These are phyloP conservation scores for Ptyas mucosa DNA, from an alignment of 2,113 vertebrate genomes.

Conservation along the genomic window DNA sequence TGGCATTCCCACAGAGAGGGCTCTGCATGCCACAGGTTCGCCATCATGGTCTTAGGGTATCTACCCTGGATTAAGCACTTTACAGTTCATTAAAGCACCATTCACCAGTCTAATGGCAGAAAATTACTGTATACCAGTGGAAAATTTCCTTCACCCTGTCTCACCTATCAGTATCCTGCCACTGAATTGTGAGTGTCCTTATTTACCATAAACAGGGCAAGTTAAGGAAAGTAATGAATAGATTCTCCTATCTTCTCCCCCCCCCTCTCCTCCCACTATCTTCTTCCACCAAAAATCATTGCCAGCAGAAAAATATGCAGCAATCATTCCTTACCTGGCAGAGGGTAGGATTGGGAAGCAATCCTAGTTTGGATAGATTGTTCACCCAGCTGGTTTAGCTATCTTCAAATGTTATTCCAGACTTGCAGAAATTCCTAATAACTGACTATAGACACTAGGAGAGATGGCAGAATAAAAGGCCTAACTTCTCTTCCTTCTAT, in stretches of 20 bases:
- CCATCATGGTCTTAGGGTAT: neutral
- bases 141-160: neutral
- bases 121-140: neutral
- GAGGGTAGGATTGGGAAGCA: neutral
- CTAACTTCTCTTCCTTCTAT: neutral
- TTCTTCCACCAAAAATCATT: neutral
- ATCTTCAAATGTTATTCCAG: neutral
- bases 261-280: fast-evolving
- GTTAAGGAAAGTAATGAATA: neutral
- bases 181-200: neutral
- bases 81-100: neutral
- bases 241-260: neutral
- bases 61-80: neutral
- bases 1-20: no score
- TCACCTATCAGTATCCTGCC: neutral
- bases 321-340: neutral
- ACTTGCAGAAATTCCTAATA: neutral
- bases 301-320: neutral
- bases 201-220: neutral
- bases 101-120: neutral
- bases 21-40: no score
- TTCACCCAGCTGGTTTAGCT: neutral
- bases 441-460: neutral
- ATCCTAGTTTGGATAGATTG: neutral
- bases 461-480: neutral